Conservation (phyloP, 30 jellyfish, hydroid and myxozoan genomes). For the Haliclystus octoradiatus region DNA sequence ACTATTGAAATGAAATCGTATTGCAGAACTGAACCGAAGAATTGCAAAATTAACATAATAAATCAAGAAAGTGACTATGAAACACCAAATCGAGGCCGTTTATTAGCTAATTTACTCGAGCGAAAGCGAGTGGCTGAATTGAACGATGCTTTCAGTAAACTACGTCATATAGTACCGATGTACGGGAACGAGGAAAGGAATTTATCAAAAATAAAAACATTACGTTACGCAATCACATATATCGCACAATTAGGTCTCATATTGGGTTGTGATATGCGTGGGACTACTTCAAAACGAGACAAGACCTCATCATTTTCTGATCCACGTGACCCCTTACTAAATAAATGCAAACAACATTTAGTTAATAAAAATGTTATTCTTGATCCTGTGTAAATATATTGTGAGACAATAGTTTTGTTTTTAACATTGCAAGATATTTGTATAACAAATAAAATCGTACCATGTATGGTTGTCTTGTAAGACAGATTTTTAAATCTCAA, state of each 20-base stretch:
- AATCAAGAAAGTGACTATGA: too few relatives aligned
- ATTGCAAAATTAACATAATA: too few relatives aligned
- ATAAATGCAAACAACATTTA: constrained; percentile 57
- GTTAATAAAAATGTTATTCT: too few relatives aligned
- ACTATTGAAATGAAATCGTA: too few relatives aligned
- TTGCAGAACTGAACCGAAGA: too few relatives aligned
- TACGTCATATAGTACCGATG: constrained; percentile 68
- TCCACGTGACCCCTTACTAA: constrained; percentile 45
- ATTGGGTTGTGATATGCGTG: constrained; percentile 1
- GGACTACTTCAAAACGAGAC: not conserved
- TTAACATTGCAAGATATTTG: too few relatives aligned
- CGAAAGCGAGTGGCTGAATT: constrained; percentile 89
- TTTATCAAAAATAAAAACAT: constrained; percentile 72
- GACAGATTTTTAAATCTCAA: too few relatives aligned
- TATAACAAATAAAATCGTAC: too few relatives aligned
- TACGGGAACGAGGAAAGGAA: constrained; percentile 86
- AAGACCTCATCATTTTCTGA: not conserved
- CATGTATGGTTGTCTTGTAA: too few relatives aligned
- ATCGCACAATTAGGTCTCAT: constrained; percentile 34
- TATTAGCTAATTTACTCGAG: constrained; percentile 86
- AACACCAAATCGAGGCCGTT: constrained; percentile 55
- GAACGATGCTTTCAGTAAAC: constrained; percentile 73
- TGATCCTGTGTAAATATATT: too few relatives aligned
- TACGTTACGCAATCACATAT: constrained; percentile 74
- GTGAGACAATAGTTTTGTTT: too few relatives aligned